Base-by-base conservation (phyloP, 2,888 invertebrate species). In the Eustalomyia histrio region DNA sequence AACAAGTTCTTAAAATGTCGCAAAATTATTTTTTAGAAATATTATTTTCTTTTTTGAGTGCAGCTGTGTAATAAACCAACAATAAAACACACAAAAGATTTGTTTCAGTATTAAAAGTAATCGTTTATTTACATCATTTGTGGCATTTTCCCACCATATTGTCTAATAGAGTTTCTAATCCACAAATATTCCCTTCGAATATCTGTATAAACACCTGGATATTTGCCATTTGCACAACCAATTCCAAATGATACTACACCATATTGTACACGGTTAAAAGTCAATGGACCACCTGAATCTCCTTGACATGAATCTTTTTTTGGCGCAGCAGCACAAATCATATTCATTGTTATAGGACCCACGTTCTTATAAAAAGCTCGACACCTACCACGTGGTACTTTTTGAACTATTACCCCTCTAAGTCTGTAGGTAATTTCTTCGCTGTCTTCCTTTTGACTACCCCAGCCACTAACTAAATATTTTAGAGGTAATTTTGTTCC, bases 241-340 rank as follows among this genome's bases (percentile, higher is more conserved):
- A 67, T 43, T 24, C 74, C 74, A 65, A 24, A 67, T 8, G 74
- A 74, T 8, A 74, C 74, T 18, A 74, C 29, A 0, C 74, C 74
- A 35, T 67, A 74, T 29, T 60, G 67, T 5, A 67, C 12, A 4
- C 43, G 16, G n/a, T 52, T 35, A 9, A 7, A 12, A 6, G 39
- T 24, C 10, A 67, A 39, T 10, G 74, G 74, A 8, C 74, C 67
- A 18, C 74, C 74, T 6, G 74, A 74, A 60, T 74, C 74, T 17
- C 74, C 74, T 29, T 52, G 39, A n/a, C 74, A 74, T 0, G 74
- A 1, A 60, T 60, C 74, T 60, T 39, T 67, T 2, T 17, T 35
- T 1, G 52, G 53, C 4, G 60, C 12, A 7, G 29, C 12, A 7
- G 67, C 74, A 60, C 74, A 74, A 39, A 74, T 24, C 5, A 60